Conservation (phyloP, 2,113 vertebrate genomes). For the Phalacrocorax pelagicus region DNA sequence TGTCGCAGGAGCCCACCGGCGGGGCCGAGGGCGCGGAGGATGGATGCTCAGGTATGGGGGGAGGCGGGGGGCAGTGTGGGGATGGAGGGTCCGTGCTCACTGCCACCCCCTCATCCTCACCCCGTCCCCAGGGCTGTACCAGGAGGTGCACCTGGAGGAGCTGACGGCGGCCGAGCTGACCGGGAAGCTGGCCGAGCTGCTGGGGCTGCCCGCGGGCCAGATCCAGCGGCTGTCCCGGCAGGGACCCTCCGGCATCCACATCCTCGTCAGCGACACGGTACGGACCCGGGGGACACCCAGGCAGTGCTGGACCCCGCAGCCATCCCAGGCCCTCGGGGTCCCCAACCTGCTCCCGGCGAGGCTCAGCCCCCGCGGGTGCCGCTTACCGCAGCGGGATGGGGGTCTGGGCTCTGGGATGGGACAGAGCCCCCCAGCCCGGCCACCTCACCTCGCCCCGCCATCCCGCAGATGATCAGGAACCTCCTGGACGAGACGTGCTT, state of each 20-base stretch:
- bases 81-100: background rate
- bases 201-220: slow-evolving; percentile 46
- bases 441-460: fast-evolving
- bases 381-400: background rate
- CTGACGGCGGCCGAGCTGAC: slow-evolving; percentile 43
- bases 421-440: background rate
- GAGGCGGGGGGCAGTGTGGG: background rate
- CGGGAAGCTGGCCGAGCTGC: slow-evolving; percentile 49
- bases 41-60: background rate
- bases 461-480: slow-evolving; percentile 52
- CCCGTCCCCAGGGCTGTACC: slow-evolving; percentile 4
- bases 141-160: slow-evolving; percentile 65
- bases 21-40: background rate
- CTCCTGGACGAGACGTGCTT: slow-evolving; percentile 54
- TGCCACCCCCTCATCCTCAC: background rate
- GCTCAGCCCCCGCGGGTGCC: background rate
- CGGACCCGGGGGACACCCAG: background rate
- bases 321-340: too few species aligned
- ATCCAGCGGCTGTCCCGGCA: slow-evolving; percentile 42
- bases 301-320: too few species aligned
- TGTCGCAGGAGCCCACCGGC: background rate
- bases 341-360: background rate
- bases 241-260: slow-evolving; percentile 53
- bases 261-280: slow-evolving; percentile 64
- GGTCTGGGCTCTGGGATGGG: background rate